phyloP scores from a whole-genome alignment of 2,113 vertebrate species.

The Lagenorhynchus albirostris region DNA sequence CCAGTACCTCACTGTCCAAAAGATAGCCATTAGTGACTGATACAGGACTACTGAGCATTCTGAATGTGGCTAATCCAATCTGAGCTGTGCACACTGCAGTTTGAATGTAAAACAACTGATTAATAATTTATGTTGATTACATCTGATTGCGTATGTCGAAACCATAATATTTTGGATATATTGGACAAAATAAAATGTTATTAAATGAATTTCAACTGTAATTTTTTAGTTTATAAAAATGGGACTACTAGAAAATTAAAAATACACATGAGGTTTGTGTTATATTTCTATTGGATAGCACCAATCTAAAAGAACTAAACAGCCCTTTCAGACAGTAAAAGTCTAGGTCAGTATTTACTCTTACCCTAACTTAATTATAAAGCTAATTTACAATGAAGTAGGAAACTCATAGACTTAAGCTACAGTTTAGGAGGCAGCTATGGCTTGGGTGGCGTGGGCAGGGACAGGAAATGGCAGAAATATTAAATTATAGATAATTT shows the following conservation, averaged over 20 bases:
- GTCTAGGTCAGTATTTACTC: not conserved
- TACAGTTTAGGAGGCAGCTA: not conserved
- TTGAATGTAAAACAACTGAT: not conserved
- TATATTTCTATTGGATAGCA: not conserved
- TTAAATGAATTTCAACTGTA: not conserved
- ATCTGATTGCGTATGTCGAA: not conserved
- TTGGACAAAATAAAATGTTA: not conserved
- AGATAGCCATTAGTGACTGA: not conserved
- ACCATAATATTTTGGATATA: not conserved
- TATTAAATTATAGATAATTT: not conserved
- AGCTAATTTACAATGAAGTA: not conserved
- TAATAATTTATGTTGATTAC: not conserved
- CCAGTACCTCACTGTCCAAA: not conserved
- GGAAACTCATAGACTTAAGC: not conserved
- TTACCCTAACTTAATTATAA: not conserved
- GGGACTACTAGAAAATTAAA: not conserved
- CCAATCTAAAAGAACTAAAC: not conserved
- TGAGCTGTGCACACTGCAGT: not conserved
- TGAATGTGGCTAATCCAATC: not conserved
- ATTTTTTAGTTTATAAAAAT: not conserved
- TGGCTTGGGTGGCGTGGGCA: not conserved
- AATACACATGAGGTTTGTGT: not conserved
- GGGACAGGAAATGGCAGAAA: constrained; percentile 1
- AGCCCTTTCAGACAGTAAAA: not conserved
- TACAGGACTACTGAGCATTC: not conserved